These are phyloP conservation scores for Colletes collaris DNA, from an alignment of 2,888 invertebrate genomes.

Conservation along the genomic window DNA sequence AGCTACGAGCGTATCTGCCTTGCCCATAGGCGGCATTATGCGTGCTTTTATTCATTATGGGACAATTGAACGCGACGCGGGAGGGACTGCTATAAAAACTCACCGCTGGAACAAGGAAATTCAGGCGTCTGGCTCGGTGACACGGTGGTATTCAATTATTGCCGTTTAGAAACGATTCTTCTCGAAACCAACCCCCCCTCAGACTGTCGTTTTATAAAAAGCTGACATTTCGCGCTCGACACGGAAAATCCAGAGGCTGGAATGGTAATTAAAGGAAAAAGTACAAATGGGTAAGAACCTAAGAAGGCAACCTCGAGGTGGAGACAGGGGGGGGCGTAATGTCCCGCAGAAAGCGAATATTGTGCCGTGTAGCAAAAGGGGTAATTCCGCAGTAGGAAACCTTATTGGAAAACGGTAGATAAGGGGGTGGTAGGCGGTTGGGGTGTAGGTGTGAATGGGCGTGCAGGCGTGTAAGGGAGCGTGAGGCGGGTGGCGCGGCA, in stretches of 20 bases:
- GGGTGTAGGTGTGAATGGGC: constrained; percentile 49
- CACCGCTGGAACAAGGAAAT: constrained; percentile 18
- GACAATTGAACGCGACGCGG: constrained; percentile 48
- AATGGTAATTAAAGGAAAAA: too few species aligned
- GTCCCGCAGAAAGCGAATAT: constrained; percentile 75
- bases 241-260: too few species aligned
- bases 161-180: constrained; percentile 30
- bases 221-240: constrained; percentile 17
- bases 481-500: constrained; percentile 55
- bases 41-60: constrained; percentile 58
- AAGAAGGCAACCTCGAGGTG: constrained; percentile 12
- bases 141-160: constrained; percentile 25
- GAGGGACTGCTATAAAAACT: constrained; percentile 36
- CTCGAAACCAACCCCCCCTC: not conserved
- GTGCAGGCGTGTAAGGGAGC: constrained; percentile 36
- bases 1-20: constrained; percentile 56
- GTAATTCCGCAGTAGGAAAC: constrained; percentile 80
- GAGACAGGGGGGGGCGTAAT: constrained; percentile 68
- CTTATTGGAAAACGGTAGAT: constrained; percentile 83
- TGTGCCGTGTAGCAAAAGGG: constrained; percentile 74
- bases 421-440: constrained; percentile 64
- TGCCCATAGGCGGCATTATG: constrained; percentile 45
- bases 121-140: constrained; percentile 5
- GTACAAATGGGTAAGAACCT: not conserved
- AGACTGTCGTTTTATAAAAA: constrained; percentile 16